Percentiles rank a stretch among this genome's conserved stretches.
Conservation (phyloP, 2,888 invertebrate species). For the Podabrus alpinus region DNA sequence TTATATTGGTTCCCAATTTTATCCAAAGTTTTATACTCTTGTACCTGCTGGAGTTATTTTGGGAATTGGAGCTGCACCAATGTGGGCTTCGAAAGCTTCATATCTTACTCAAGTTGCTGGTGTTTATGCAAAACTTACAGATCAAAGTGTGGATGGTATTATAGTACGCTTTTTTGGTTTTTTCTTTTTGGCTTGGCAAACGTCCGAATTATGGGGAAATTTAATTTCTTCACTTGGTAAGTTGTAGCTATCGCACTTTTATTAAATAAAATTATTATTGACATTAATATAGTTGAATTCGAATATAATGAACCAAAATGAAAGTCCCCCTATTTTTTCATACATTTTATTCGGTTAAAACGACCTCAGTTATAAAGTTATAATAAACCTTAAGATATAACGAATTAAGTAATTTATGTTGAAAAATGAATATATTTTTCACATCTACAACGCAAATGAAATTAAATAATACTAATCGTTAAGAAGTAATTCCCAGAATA, state of each 20-base stretch:
- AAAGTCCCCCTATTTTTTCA: too few species aligned
- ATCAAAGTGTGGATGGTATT: conserved; percentile 86
- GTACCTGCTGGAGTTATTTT: conserved; percentile 92
- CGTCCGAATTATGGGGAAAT: conserved; percentile 96
- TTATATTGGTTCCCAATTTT: conserved; percentile 93
- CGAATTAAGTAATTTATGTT: too few species aligned
- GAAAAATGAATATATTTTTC: too few species aligned
- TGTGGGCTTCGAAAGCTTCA: conserved; percentile 99
- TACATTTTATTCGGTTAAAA: too few species aligned
- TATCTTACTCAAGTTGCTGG: conserved; percentile 94
- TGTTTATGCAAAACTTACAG: conserved; percentile 85
- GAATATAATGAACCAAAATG: too few species aligned
- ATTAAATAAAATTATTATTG: too few species aligned
- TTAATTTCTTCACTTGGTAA: conserved; percentile 89
- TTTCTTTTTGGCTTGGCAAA: conserved; percentile 98
- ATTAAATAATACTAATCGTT: too few species aligned
- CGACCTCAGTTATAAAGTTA: too few species aligned
- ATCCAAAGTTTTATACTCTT: conserved; percentile 89
- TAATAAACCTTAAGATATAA: too few species aligned
- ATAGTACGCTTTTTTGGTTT: conserved; percentile 97
- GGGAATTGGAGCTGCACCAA: conserved; percentile 93
- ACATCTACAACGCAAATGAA: too few species aligned
- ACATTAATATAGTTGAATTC: too few species aligned
- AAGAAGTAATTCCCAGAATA: too few species aligned
- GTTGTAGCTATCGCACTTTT: conserved; percentile 45